Evolutionary conservation across 1,140 invertebrate genomes (phyloP).

Genomic region (Zaprionus davidi): DNA sequence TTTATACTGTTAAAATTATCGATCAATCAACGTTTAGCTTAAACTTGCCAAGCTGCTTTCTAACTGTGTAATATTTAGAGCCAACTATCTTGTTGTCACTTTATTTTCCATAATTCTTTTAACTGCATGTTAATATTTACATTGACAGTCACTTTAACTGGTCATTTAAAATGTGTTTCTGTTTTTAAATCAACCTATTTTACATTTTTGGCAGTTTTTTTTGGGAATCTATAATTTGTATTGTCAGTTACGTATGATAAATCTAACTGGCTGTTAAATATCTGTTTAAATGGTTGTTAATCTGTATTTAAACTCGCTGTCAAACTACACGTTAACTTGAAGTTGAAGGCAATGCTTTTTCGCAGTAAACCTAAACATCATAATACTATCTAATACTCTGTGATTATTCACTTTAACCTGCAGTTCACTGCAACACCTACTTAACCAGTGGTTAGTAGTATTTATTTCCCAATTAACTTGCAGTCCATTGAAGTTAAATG

Average conservation of each 20-base stretch:
- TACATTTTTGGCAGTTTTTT: not conserved
- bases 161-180: not conserved
- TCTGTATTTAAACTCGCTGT: too few relatives aligned
- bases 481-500: too few relatives aligned
- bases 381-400: too few relatives aligned
- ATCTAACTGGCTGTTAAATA: not conserved
- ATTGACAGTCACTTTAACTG: not conserved
- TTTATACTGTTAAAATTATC: not conserved
- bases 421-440: too few relatives aligned
- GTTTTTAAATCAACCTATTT: not conserved
- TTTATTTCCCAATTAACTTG: too few relatives aligned
- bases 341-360: not conserved
- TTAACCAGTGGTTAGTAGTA: too few relatives aligned
- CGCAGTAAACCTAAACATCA: too few relatives aligned
- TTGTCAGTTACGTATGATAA: not conserved
- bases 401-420: too few relatives aligned
- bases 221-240: not conserved
- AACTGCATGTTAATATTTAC: not conserved
- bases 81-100: not conserved
- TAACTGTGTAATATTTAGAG: too few relatives aligned
- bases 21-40: not conserved
- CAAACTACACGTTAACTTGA: not conserved
- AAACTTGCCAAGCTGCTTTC: not conserved
- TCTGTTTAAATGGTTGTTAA: too few relatives aligned
- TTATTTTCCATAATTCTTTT: not conserved